phyloP scores from a whole-genome alignment of 2,113 vertebrate species.

The Paramormyrops kingsleyae region DNA sequence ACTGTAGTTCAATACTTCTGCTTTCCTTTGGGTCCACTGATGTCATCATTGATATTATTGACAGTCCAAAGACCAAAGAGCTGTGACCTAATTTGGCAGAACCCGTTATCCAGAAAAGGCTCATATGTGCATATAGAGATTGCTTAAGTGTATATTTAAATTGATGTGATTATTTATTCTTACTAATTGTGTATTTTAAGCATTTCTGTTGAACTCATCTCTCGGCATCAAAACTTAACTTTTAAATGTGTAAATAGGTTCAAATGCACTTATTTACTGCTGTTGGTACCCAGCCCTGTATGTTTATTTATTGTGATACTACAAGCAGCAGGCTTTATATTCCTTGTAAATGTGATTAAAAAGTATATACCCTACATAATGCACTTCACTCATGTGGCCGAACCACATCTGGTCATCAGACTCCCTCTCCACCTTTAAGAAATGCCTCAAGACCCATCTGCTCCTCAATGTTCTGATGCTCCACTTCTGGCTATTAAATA shows the following conservation, averaged over 20 bases:
- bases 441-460: background rate
- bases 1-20: constrained; percentile 43
- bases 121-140: background rate
- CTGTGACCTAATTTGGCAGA: constrained; percentile 28
- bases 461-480: background rate
- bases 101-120: background rate
- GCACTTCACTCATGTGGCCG: background rate
- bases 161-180: background rate
- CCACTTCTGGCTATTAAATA: background rate
- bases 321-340: background rate
- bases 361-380: no score
- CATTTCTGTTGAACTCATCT: background rate
- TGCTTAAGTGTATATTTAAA: background rate
- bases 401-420: background rate
- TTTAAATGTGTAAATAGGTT: background rate
- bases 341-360: no score
- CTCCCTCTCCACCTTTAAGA: background rate
- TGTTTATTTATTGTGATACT: background rate
- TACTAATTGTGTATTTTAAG: background rate
- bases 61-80: constrained; percentile 34
- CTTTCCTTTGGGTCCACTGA: constrained; percentile 28
- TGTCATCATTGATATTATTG: constrained; percentile 32
- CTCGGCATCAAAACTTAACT: background rate
- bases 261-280: background rate
- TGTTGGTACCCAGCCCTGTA: background rate